These are phyloP conservation scores for Mimas tiliae DNA, from an alignment of 2,888 invertebrate genomes.

Conservation along the genomic window DNA sequence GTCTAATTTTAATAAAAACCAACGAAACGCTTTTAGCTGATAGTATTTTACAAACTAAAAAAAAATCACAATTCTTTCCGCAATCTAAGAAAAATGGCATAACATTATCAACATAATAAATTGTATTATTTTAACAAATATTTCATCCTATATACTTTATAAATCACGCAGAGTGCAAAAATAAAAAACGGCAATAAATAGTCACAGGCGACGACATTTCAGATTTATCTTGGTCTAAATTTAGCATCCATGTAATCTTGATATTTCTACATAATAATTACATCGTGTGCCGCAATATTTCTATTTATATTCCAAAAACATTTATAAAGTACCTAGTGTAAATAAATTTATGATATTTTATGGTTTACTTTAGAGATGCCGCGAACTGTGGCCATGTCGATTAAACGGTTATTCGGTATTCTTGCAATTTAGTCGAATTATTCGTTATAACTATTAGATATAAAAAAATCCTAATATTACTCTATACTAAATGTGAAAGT, in stretches of 20 bases:
- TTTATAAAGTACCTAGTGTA: slow-evolving; percentile 4
- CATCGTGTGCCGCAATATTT: not conserved
- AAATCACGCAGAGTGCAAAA: not conserved
- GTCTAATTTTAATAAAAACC: too few relatives aligned
- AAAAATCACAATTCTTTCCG: not conserved
- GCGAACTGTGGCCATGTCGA: not conserved
- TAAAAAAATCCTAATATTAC: too few relatives aligned
- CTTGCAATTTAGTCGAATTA: too few relatives aligned
- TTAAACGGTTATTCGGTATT: too few relatives aligned
- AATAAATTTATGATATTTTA: slow-evolving; percentile 6
- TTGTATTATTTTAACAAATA: not conserved
- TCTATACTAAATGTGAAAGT: too few relatives aligned
- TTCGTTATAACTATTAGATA: too few relatives aligned
- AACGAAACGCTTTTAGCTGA: too few relatives aligned
- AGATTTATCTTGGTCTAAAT: slow-evolving; percentile 8
- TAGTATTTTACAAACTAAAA: too few relatives aligned
- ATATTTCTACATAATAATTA: slow-evolving; percentile 11
- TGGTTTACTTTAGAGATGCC: not conserved
- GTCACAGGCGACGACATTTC: slow-evolving; percentile 6
- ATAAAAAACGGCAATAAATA: not conserved
- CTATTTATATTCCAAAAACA: slow-evolving; percentile 18
- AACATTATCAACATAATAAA: not conserved
- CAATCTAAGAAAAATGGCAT: not conserved
- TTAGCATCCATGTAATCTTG: not conserved
- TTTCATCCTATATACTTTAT: not conserved